phyloP scores from a whole-genome alignment of 2,113 vertebrate species.

The Prunella himalayana region DNA sequence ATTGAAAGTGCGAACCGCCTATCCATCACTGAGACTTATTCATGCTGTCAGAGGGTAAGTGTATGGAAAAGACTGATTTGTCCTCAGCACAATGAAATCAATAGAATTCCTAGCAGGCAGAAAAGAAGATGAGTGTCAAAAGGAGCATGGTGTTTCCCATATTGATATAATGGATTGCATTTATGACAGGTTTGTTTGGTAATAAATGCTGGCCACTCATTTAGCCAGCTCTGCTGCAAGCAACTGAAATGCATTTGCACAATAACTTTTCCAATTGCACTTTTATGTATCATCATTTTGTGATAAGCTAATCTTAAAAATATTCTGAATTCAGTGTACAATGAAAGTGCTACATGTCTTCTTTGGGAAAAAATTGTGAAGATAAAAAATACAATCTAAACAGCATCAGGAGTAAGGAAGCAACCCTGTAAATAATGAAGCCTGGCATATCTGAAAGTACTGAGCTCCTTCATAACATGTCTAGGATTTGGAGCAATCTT shows the following conservation, averaged over 20 bases:
- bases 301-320: not conserved
- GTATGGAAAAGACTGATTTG: slow-evolving; percentile 65
- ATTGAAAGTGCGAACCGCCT: slow-evolving; percentile 82
- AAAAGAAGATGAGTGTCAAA: not conserved
- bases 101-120: slow-evolving; percentile 13
- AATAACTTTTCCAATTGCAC: not conserved
- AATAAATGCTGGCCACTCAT: not conserved
- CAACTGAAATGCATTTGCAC: not conserved
- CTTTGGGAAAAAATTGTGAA: not conserved
- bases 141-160: not conserved
- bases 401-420: not conserved
- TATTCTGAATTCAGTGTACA: not conserved
- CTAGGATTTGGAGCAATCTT: not conserved
- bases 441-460: not conserved
- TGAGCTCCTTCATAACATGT: not conserved
- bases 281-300: not conserved
- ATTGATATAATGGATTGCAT: not conserved
- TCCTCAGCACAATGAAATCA: slow-evolving; percentile 56
- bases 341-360: not conserved
- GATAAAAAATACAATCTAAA: not conserved
- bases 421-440: not conserved
- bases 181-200: not conserved
- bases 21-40: slow-evolving; percentile 86
- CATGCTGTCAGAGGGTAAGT: slow-evolving; percentile 92
- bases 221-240: not conserved